These are phyloP conservation scores for Ctena decussata DNA, from an alignment of 2,888 invertebrate species.

Conservation along the genomic window DNA sequence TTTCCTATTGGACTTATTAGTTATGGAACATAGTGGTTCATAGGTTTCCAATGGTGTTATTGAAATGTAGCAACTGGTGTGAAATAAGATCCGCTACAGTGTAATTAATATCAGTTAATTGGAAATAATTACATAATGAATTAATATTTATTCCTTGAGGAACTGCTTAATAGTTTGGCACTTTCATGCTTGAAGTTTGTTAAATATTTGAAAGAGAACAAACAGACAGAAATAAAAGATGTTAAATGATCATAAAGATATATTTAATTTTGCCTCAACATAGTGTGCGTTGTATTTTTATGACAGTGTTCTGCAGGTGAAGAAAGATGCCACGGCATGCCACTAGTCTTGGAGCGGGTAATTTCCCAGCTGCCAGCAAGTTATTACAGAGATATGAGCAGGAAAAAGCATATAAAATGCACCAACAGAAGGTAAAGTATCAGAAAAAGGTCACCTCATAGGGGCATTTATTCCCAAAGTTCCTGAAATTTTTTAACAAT, in stretches of 20 bases:
- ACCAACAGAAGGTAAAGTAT: conserved; percentile 74
- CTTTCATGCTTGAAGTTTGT: no score
- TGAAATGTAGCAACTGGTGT: not conserved
- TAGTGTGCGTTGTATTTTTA: not conserved
- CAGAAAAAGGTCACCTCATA: no score
- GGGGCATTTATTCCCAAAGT: no score
- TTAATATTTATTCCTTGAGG: not conserved
- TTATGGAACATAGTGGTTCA: not conserved
- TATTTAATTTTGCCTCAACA: not conserved
- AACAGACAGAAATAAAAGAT: no score
- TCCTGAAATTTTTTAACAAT: no score
- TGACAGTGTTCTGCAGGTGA: not conserved
- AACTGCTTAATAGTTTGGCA: no score
- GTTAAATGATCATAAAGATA: no score
- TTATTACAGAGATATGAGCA: conserved; percentile 79
- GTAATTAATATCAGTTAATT: not conserved
- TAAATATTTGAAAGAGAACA: no score
- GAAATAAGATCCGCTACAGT: not conserved
- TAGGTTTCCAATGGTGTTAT: not conserved
- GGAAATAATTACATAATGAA: not conserved
- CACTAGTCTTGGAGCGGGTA: conserved; percentile 53
- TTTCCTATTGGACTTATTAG: not conserved
- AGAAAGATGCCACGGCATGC: conserved; percentile 57
- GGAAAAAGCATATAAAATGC: conserved; percentile 72
- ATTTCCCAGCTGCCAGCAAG: conserved; percentile 75